Conservation (phyloP, 2,797 vertebrate species). For the Myotis findleyi region DNA sequence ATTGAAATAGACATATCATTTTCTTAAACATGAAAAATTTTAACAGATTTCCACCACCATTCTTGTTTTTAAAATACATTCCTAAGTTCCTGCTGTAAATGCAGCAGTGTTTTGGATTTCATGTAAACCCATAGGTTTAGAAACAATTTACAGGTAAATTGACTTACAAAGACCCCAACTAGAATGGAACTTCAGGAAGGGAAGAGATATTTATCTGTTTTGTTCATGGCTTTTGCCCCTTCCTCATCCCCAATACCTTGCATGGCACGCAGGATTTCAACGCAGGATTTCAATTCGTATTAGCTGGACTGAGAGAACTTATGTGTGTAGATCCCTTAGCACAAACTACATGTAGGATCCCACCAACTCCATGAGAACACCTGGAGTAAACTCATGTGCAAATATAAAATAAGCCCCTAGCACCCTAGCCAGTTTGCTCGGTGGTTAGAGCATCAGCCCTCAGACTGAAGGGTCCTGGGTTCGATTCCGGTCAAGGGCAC, state of each 20-base stretch:
- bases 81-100: background rate
- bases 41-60: background rate
- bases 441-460: no score
- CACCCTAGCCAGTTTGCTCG: no score
- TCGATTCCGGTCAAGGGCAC: no score
- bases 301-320: background rate
- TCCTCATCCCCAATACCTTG: background rate
- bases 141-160: background rate
- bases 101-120: background rate
- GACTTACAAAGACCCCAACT: background rate
- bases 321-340: background rate
- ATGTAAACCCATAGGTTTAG: background rate
- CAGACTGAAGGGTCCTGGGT: no score
- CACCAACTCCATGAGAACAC: background rate
- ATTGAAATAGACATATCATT: background rate
- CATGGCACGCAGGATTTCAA: background rate
- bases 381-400: background rate
- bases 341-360: background rate
- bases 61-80: conserved; percentile 47
- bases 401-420: background rate
- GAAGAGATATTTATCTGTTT: background rate
- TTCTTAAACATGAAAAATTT: conserved; percentile 45
- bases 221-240: background rate
- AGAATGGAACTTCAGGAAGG: background rate
- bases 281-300: background rate